A percentile compares a stretch with the other conserved stretches of the same genome.
Evolutionary conservation across 2,888 invertebrate species (phyloP).

Genomic region (Cryptophagus acutangulus): DNA sequence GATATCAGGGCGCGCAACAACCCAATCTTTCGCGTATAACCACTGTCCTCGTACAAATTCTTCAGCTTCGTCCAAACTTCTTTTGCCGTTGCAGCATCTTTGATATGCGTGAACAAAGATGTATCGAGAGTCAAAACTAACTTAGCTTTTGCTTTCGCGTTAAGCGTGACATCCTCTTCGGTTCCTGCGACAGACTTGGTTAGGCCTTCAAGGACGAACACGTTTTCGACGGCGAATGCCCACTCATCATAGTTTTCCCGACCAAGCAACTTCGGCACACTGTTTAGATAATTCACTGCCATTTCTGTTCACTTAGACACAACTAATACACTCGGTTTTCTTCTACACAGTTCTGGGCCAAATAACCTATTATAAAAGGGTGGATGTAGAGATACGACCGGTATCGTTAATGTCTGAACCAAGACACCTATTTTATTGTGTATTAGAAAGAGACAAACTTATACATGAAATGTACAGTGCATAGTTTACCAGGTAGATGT

Average conservation of each 20-base stretch:
- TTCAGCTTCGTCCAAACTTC: conserved; percentile 18
- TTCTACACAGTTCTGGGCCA: too few relatives aligned
- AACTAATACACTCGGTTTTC: too few relatives aligned
- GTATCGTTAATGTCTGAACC: too few relatives aligned
- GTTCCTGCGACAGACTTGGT: neutral
- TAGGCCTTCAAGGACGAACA: neutral
- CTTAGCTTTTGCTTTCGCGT: conserved; percentile 31
- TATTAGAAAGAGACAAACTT: too few relatives aligned
- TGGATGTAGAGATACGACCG: too few relatives aligned
- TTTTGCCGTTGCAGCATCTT: conserved; percentile 12
- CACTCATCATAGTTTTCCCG: conserved; percentile 5
- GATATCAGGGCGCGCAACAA: conserved; percentile 28
- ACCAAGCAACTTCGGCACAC: too few relatives aligned
- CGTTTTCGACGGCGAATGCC: conserved; percentile 1
- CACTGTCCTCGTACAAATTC: conserved; percentile 15
- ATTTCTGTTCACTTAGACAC: too few relatives aligned
- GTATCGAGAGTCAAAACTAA: conserved; percentile 30
- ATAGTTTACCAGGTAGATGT: too few relatives aligned
- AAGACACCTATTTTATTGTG: too few relatives aligned
- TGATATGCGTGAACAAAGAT: conserved; percentile 28
- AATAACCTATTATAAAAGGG: too few relatives aligned
- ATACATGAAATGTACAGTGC: too few relatives aligned
- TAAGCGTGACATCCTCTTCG: neutral
- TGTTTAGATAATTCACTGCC: too few relatives aligned
- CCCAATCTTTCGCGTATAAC: conserved; percentile 19